phyloP scores from a whole-genome alignment of 2,888 invertebrate species.

The Machimus atricapillus region DNA sequence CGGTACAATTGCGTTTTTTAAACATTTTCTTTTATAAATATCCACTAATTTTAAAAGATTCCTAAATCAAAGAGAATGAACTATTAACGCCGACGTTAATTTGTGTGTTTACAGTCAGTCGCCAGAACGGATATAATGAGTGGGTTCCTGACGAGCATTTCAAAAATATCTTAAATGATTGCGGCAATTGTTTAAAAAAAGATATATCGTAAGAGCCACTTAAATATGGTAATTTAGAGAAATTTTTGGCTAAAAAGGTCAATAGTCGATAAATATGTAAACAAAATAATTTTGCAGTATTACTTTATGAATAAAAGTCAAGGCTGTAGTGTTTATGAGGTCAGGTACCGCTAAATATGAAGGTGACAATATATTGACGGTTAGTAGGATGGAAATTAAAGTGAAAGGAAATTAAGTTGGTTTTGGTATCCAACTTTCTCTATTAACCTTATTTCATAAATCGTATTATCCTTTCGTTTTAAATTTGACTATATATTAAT shows the following conservation, averaged over 20 bases:
- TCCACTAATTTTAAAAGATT: not conserved
- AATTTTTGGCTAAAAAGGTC: not conserved
- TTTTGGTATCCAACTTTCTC: not conserved
- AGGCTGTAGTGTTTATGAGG: not conserved
- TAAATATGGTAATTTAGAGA: not conserved
- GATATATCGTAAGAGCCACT: not conserved
- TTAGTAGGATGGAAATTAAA: not conserved
- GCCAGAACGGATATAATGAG: not conserved
- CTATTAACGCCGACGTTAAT: not conserved
- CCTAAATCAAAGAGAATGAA: not conserved
- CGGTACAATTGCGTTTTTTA: not conserved
- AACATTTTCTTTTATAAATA: not conserved
- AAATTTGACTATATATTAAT: not conserved
- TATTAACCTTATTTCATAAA: not conserved
- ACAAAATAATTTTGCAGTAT: not conserved
- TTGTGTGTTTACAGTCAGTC: not conserved
- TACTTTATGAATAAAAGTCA: not conserved
- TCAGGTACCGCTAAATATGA: not conserved
- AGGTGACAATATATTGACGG: not conserved
- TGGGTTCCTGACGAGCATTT: not conserved
- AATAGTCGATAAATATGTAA: not conserved
- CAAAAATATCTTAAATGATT: not conserved
- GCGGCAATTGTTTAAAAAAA: not conserved
- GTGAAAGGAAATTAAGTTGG: not conserved
- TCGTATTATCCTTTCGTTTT: too few relatives aligned